Base-by-base conservation (phyloP, 2,113 vertebrate genomes). In the Pachypanchax playfairii region DNA sequence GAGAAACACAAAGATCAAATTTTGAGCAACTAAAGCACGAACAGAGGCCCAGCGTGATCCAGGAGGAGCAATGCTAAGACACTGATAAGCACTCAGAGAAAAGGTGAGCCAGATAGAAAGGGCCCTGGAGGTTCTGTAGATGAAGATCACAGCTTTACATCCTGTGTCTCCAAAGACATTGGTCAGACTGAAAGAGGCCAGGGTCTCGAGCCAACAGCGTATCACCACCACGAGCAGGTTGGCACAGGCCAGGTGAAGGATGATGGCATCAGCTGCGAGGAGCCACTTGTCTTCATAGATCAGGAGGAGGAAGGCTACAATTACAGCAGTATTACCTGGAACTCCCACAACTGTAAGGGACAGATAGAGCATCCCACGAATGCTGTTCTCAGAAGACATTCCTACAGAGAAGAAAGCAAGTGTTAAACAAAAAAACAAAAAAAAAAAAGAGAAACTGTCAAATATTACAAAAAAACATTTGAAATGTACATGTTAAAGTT, bases 61-160 rank as follows among this genome's bases (percentile, higher is more conserved):
- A 0, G 90, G 83, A 12, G 89, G 89, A 9, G 86, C 75, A 0
- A 92, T 75, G 70, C 89, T 87, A 42, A 93, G 69, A 31, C 91
- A 88, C 81, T 93, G 92, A 59, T 89, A 92, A 11, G 76, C 76
- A 4, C 91, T 93, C 33, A 92, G 75, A 31, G 90, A 49, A 11
- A 90, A 93, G 33, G 93, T 93, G 65, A 94, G 78, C 89, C 91
- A 93, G 56, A 93, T 92, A 7, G 90, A 94, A 49, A 92, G 83
- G 33, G 88, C 80, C 1, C 91, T 86, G 3, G 83, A 84, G 0
- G 84, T 90, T 42, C 93, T 84, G 77, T 91, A 90, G 39, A 90
- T 35, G 33, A 89, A 93, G 57, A 92, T 90, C 33, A 93, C 79
- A 2, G 77, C 68, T 42, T 89, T 92, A 18, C 92, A 93, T 54